Conservation (phyloP, 2,888 invertebrate genomes). For the Drosophila longiperda region DNA sequence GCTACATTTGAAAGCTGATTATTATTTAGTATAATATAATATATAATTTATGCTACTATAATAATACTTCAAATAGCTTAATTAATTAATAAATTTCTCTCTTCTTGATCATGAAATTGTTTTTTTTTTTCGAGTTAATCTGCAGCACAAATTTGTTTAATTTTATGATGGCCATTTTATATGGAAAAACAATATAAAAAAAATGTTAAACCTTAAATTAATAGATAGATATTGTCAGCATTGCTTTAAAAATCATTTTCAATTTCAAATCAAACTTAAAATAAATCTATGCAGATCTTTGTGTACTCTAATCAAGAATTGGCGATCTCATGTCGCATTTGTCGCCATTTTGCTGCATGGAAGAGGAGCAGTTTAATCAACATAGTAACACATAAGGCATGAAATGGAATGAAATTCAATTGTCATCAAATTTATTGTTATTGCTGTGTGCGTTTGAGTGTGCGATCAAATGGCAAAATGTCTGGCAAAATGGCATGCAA, state of each 20-base stretch:
- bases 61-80: neutral
- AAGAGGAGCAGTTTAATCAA: conserved; percentile 60
- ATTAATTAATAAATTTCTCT: neutral
- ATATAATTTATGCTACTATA: neutral
- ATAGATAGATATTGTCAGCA: neutral
- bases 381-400: conserved; percentile 71
- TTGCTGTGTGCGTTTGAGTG: conserved; percentile 54
- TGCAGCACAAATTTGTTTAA: neutral
- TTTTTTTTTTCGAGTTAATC: neutral
- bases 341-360: conserved; percentile 52
- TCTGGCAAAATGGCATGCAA: conserved; percentile 51
- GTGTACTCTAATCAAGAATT: conserved; percentile 17
- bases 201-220: neutral
- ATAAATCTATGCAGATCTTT: conserved; percentile 2
- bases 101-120: neutral
- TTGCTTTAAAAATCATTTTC: neutral
- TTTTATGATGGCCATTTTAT: neutral
- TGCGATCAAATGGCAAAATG: conserved; percentile 53
- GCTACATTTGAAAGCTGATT: neutral
- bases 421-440: conserved; percentile 79
- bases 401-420: conserved; percentile 72
- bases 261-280: neutral
- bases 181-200: neutral
- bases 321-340: conserved; percentile 37
- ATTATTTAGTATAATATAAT: neutral